Base-by-base conservation (phyloP, 2,888 invertebrate species). In the Scaptomyza polygonia region DNA sequence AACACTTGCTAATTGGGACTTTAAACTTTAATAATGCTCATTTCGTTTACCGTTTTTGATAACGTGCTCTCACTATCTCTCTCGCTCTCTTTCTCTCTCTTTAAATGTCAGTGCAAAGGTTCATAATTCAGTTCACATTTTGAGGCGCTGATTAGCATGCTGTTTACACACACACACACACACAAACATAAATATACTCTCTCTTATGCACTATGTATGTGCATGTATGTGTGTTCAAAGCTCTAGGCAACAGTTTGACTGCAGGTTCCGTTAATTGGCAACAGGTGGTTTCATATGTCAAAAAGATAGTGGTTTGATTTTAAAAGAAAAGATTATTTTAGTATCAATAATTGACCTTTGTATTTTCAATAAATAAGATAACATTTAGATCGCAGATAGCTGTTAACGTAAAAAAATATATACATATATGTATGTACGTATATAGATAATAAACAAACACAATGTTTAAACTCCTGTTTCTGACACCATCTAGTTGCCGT, bases 91-190 rank as follows among this genome's bases (percentile, higher is more conserved):
- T n/a, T 14, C 14, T 14, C 14, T n/a, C 34, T 14, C 14, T 4
- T 27, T 18, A 14, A 40, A 32, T 64, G 62, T 44, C 63, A 62
- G 69, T 58, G 61, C 73, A 72, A 67, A 67, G 67, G 56, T 73
- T 62, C 56, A 59, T 49, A 61, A 70, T 72, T 66, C 27, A 72
- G 59, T 72, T 55, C 40, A 45, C 53, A 47, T 49, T 39, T 49
- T 39, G 25, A 52, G 42, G 30, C 48, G 49, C 39, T 72, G 73
- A 71, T 71, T 73, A 71, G 68, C 73, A 61, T 53, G 43, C 39
- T 36, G 25, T 32, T 47, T 14, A 47, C 32, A 61, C 25, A 27
- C 2, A n/a, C 16, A 39, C 18, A 32, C 14, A 43, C 14, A 27
- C 2, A n/a, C 16, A 39, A n/a, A 32, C 14, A 43, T 12, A 18